Conservation (phyloP, 2,797 vertebrate genomes). For the Silurus aristotelis region DNA sequence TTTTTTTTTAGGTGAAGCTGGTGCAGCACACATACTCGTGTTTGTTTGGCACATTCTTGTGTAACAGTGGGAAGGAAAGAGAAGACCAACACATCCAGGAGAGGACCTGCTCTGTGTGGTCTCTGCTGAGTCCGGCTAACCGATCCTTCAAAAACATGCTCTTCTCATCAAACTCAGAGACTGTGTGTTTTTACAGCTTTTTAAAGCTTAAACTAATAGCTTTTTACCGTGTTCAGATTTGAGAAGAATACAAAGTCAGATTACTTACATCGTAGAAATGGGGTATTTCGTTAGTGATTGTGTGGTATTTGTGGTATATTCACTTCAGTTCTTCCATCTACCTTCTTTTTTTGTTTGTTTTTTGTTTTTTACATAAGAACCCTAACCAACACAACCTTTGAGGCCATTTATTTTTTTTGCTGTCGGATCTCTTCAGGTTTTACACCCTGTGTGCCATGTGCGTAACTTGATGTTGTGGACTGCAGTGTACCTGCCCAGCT, state of each 20-base stretch:
- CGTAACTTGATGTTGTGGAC: constrained; percentile 97
- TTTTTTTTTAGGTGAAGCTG: constrained; percentile 86
- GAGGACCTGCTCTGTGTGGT: constrained; percentile 96
- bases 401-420: not conserved
- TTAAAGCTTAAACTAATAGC: not conserved
- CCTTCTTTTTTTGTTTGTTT: not conserved
- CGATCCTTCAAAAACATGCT: constrained; percentile 94
- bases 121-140: constrained; percentile 90
- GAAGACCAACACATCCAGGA: constrained; percentile 92
- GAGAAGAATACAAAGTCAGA: not conserved
- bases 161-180: constrained; percentile 95
- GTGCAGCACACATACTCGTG: constrained; percentile 98
- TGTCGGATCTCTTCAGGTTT: constrained; percentile 76
- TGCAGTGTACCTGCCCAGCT: constrained; percentile 93
- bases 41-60: constrained; percentile 97
- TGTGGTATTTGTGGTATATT: not conserved
- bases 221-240: not conserved
- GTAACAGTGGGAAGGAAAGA: constrained; percentile 95
- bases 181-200: constrained; percentile 71
- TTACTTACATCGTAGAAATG: not conserved
- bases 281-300: not conserved
- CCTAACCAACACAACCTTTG: not conserved
- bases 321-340: not conserved
- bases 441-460: constrained; percentile 95
- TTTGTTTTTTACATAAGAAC: not conserved